phyloP scores from a whole-genome alignment of 2,797 vertebrate genomes.

The Hirundo rustica region DNA sequence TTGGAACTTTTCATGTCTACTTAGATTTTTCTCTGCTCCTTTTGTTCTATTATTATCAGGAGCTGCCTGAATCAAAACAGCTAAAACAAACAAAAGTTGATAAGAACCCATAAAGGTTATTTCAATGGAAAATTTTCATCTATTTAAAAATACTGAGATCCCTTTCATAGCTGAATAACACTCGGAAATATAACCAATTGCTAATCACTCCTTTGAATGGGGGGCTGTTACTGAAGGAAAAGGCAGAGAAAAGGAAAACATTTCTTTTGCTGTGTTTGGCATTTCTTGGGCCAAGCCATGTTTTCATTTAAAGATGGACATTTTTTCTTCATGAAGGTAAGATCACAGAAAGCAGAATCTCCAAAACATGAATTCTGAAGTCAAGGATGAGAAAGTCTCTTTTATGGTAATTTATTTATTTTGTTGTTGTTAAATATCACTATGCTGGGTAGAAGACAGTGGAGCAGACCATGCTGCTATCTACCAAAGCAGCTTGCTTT shows the following conservation, averaged over 20 bases:
- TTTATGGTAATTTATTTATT: neutral
- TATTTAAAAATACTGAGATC: neutral
- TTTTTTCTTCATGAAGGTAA: slow-evolving; percentile 17
- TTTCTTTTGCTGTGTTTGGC: slow-evolving; percentile 31
- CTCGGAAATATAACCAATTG: neutral
- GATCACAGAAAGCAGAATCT: neutral
- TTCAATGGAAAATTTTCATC: slow-evolving; percentile 14
- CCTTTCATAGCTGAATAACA: neutral
- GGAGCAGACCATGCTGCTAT: neutral
- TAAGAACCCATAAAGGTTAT: neutral
- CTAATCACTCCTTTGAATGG: neutral
- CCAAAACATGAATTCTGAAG: neutral
- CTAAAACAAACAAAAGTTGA: neutral
- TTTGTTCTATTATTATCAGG: neutral
- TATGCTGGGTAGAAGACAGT: neutral
- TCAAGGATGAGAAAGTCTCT: neutral
- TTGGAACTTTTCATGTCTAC: neutral
- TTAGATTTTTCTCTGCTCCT: neutral
- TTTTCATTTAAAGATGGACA: slow-evolving; percentile 14
- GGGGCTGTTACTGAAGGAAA: slow-evolving; percentile 1
- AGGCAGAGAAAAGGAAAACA: slow-evolving; percentile 29
- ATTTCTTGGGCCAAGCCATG: neutral
- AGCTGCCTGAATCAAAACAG: neutral
- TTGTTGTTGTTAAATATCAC: neutral
- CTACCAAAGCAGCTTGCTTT: neutral